Percentiles rank a stretch among this genome's conserved stretches.
phyloP scores from a whole-genome alignment of 64 coral and sea anemone genomes.

The Platygyra sinensis region DNA sequence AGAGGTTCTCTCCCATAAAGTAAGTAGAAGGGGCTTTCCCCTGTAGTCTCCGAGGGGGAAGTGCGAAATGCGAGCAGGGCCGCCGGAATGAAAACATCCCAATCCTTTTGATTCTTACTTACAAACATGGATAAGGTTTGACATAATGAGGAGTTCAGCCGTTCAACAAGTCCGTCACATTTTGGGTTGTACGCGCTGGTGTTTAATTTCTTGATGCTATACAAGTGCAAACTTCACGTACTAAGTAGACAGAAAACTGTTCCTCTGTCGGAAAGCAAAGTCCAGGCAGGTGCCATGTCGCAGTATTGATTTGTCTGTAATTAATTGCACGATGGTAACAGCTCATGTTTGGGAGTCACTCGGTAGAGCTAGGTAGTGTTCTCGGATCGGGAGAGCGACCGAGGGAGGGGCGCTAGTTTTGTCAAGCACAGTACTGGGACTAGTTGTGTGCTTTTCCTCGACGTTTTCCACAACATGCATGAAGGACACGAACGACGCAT shows the following conservation, averaged over 20 bases:
- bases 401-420: too few relatives aligned
- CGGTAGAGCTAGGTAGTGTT: too few relatives aligned
- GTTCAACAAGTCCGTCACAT: neutral
- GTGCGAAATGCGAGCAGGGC: conserved; percentile 21
- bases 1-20: neutral
- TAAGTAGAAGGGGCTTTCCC: neutral
- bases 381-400: too few relatives aligned
- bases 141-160: neutral
- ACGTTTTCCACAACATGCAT: too few relatives aligned
- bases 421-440: too few relatives aligned
- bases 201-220: neutral
- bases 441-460: too few relatives aligned
- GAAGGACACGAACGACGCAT: too few relatives aligned
- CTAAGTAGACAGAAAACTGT: conserved; percentile 29
- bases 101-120: neutral
- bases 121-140: conserved; percentile 2
- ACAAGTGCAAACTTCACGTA: conserved; percentile 10
- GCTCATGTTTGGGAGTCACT: too few relatives aligned
- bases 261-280: conserved; percentile 12
- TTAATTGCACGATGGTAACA: too few relatives aligned
- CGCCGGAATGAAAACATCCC: conserved; percentile 13
- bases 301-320: too few relatives aligned
- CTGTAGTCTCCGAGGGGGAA: neutral
- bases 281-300: too few relatives aligned
- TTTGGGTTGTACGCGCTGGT: too few relatives aligned